A percentile compares a stretch with the other conserved stretches of the same genome.
Conservation (phyloP, 2,797 vertebrate genomes). For the Hippoglossus hippoglossus region DNA sequence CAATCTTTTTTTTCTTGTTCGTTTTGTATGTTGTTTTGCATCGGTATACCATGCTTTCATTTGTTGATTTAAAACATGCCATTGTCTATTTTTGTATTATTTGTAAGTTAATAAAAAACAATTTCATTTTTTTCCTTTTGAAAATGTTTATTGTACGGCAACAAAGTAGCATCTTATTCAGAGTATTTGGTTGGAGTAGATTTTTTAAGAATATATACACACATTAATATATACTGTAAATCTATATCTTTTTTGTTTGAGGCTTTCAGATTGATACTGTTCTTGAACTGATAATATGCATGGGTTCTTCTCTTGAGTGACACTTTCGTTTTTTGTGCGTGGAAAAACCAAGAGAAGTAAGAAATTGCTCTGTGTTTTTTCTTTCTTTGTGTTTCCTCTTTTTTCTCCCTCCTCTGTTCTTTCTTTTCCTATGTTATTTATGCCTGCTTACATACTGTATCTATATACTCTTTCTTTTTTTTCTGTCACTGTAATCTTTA, state of each 20-base stretch:
- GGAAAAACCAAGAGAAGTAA: slow-evolving; percentile 93
- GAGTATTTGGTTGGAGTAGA: slow-evolving; percentile 98
- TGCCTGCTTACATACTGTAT: slow-evolving; percentile 93
- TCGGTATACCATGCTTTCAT: slow-evolving; percentile 90
- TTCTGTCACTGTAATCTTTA: slow-evolving; percentile 96
- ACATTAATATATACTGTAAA: slow-evolving; percentile 94
- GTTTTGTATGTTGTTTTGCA: slow-evolving; percentile 81
- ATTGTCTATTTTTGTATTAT: slow-evolving; percentile 99
- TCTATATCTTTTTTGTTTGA: slow-evolving; percentile 94
- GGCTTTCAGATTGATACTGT: slow-evolving; percentile 93
- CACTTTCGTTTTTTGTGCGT: slow-evolving; percentile 89
- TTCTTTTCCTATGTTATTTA: slow-evolving; percentile 79
- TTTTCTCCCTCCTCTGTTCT: slow-evolving; percentile 73
- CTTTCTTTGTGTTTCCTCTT: slow-evolving; percentile 86
- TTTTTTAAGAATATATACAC: slow-evolving; percentile 87
- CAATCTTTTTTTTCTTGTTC: slow-evolving; percentile 75
- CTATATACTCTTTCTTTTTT: slow-evolving; percentile 82
- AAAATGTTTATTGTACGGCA: slow-evolving; percentile 93
- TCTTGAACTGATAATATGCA: slow-evolving; percentile 98
- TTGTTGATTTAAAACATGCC: slow-evolving; percentile 91
- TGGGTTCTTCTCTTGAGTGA: slow-evolving; percentile 96
- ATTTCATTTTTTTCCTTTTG: slow-evolving; percentile 66
- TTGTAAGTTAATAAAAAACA: slow-evolving; percentile 92
- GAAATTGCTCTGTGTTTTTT: slow-evolving; percentile 92
- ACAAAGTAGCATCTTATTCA: slow-evolving; percentile 96